Evolutionary conservation across 2,797 vertebrate species (phyloP), one percentile per base, ranked within the genome.

Genomic region (Chiroxiphia lanceolata): DNA sequence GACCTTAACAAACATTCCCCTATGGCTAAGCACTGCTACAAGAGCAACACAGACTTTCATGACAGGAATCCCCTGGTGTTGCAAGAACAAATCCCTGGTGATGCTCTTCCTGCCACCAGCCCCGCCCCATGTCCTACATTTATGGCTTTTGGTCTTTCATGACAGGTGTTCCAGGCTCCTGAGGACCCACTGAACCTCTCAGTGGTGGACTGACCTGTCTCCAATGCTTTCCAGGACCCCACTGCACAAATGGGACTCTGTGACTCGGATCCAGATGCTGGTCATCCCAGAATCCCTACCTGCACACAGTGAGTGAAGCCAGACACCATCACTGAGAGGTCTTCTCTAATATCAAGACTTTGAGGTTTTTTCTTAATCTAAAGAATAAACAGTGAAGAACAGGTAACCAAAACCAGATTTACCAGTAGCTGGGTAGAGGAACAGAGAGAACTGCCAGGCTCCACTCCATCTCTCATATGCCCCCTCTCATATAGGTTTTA

Each of bases 51-150:
- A 45, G 33, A n/a, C 45, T 3, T 25, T 13, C 6, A 8, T 63
- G 7, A 16, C 16, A 44, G 54, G 42, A 56, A 40, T 19, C 4
- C 40, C 53, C 60, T 9, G 22, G 3, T 31, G 12, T 1, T 20
- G 10, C 36, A 38, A 26, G 29, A 45, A 11, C 20, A 22, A 34
- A 26, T 5, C 48, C 19, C 40, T 8, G 27, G 14, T 5, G 54
- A 51, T 7, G 36, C n/a, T 42, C 9, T 4, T 18, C 21, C 17
- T 5, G 5, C 15, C 45, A 27, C 15, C 61, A 33, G 38, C 16
- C 44, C 22, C 21, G n/a, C n/a, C 21, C 14, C 18, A 6, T 1
- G 0, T 0, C 10, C 71, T n/a, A 9, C 34, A 3, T 12, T 7
- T 40, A 9, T 0, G 10, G 56, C 20, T 38, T 44, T 3, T 16